phyloP scores from a whole-genome alignment of 1,140 invertebrate species.

The Lycorma delicatula region DNA sequence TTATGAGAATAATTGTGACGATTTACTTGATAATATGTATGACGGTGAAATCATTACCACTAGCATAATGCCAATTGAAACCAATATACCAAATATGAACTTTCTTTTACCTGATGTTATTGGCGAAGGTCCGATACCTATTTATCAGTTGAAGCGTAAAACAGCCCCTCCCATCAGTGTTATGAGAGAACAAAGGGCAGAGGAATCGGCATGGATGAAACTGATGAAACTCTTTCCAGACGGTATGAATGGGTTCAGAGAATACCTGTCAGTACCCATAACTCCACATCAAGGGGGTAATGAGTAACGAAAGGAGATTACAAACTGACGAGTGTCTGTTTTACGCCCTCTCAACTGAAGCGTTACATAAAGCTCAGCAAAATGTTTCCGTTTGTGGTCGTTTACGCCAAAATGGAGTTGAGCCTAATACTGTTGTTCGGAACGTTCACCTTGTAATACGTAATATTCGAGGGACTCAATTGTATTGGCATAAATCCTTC shows the following conservation, averaged over 20 bases:
- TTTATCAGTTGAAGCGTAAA: neutral
- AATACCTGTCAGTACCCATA: neutral
- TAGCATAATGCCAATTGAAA: neutral
- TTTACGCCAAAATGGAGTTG: too few species aligned
- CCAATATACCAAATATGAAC: neutral
- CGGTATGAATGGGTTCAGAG: neutral
- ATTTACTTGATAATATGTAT: too few species aligned
- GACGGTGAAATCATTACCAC: neutral
- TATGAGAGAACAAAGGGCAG: neutral
- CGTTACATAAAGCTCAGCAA: too few species aligned
- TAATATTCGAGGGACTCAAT: too few species aligned
- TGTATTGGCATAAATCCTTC: too few species aligned
- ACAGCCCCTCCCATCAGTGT: neutral
- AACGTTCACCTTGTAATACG: too few species aligned
- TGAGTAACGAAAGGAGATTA: neutral
- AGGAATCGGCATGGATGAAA: neutral
- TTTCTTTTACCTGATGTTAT: neutral
- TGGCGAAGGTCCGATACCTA: neutral
- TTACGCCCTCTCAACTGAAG: too few species aligned
- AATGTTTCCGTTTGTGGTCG: too few species aligned
- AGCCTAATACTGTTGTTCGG: too few species aligned
- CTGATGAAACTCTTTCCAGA: neutral
- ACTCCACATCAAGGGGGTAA: neutral
- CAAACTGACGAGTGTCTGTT: too few species aligned
- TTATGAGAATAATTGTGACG: too few species aligned